Evolutionary conservation across 2,888 invertebrate genomes (phyloP), one percentile per base, ranked within the genome.

Genomic region (Cyclophora albipunctata): DNA sequence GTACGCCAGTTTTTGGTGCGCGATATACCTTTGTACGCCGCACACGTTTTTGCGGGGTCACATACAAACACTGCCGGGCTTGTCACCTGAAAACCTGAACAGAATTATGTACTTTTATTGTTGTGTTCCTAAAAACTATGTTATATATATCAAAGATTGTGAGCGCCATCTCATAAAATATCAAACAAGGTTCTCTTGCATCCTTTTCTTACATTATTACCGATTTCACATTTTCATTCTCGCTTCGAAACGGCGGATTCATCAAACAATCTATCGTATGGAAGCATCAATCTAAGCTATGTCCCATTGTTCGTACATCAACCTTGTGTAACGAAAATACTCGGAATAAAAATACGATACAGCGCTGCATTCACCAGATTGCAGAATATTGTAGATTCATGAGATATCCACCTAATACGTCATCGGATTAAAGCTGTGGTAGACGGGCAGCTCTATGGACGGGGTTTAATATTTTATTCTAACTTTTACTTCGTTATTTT

Each of bases 361-460:
- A 72, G 66, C 77, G 72, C 75, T 68, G 73, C 69, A 75, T 72
- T 71, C 63, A 59, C 61, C 63, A 61, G 61, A 63, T 66, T 59
- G 57, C 66, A 64, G 68, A 73, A 61, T 60, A 63, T 66, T 59
- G 57, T 66, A 64, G 68, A 73, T 75, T 66, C 60, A 65, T 53
- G 53, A 66, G 69, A 74, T 76, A 73, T 62, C 53, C 50, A 51
- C 55, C 56, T 66, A 58, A 67, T 64, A 69, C 73, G 68, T 75
- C 72, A 71, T 68, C 61, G 37, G 37, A 58, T 57, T 47, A 47
- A 40, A 40, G 40, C 20, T 5, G 2, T 1, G 33, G 7, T 48
- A 53, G 44, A 55, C 58, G 48, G 45, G 37, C 5, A 37, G 5
- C 37, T 4, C 1, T 5, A 5, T 37, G 2, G 5, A 37, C n/a